Evolutionary conservation across 2,113 vertebrate genomes (phyloP), one percentile per base, ranked within the genome.

Genomic region (Petrocephalus zakoni): DNA sequence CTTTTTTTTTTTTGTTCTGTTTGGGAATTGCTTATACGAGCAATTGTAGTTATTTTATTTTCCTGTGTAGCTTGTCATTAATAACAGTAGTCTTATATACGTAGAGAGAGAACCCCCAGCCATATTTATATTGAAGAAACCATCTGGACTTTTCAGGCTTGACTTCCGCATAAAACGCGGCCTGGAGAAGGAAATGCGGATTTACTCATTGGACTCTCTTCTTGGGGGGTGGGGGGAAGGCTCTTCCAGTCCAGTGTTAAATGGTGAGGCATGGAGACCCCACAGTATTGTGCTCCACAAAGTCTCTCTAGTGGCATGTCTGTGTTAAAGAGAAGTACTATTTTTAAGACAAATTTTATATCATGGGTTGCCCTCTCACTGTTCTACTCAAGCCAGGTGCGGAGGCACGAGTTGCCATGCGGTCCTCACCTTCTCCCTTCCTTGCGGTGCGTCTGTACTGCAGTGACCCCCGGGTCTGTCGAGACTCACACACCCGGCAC

Each of bases 41-140:
- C 94, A 95, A 92, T 93, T 42, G 83, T 88, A 94, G 94, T 85
- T 85, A 61, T 46, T 64, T 72, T 88, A 92, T 93, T 95, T 94
- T 89, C 93, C 92, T 92, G 94, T 94, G 93, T 95, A 90, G 91
- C 92, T 93, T 94, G 94, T 95, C 95, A 96, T 96, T 96, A 95
- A 95, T 95, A 94, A 94, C 95, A 95, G 95, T 96, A 95, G 94
- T 95, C 95, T 96, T 96, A 96, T 68, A 29, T 29, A 68, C 61
- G 25, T 68, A 68, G 61, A 68, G 61, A 29, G 0, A 68, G 93
- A 94, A 95, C 25, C 58, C 86, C 61, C 87, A 83, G 81, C 81
- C 81, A 83, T 52, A 42, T 52, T 51, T 34, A 22, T 88, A 34
- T 37, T 56, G 21, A 56, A 78, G 52, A 25, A 22, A 88, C 51